These are phyloP conservation scores for Arnoldichthys spilopterus DNA, from an alignment of 2,797 vertebrate species.

Conservation along the genomic window DNA sequence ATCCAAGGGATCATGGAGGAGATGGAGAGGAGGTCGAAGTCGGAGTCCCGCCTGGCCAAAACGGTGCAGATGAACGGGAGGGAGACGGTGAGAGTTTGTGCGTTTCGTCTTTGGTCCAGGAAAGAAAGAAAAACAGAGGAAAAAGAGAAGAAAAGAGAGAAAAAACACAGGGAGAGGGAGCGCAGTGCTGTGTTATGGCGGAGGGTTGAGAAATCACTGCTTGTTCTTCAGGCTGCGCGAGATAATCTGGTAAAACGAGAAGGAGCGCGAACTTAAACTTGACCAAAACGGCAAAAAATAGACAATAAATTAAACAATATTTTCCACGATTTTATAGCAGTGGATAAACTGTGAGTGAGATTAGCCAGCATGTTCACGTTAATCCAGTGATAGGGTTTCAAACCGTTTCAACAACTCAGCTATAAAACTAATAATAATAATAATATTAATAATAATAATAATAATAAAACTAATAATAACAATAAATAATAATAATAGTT, in stretches of 20 bases:
- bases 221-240: background rate
- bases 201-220: background rate
- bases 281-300: background rate
- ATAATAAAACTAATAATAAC: background rate
- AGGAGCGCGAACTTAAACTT: background rate
- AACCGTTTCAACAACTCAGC: no score
- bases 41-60: slow-evolving; percentile 93
- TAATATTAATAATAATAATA: background rate
- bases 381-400: no score
- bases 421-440: background rate
- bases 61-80: slow-evolving; percentile 95
- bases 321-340: background rate
- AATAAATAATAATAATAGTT: slow-evolving; percentile 10
- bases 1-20: slow-evolving; percentile 99
- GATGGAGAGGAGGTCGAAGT: slow-evolving; percentile 97
- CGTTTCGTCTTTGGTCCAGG: background rate
- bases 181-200: background rate
- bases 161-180: background rate
- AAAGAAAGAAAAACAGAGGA: background rate
- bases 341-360: no score
- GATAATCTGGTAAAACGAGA: background rate
- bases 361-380: no score
- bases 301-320: no score
- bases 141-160: background rate
- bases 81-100: slow-evolving; percentile 87